phyloP scores from a whole-genome alignment of 2,113 vertebrate species.

The Oreotrochilus melanogaster region DNA sequence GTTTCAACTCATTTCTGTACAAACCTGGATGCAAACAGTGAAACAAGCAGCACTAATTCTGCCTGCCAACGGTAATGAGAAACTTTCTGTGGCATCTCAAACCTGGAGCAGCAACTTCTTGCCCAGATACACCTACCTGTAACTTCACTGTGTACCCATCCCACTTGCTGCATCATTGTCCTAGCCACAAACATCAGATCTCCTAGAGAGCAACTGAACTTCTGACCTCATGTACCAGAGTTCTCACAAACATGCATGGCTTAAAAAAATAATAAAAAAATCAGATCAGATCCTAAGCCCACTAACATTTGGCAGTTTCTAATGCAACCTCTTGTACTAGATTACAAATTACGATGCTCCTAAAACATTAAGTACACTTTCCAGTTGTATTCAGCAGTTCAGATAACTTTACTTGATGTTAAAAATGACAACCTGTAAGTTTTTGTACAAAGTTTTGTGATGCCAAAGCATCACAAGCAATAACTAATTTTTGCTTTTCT shows the following conservation, averaged over 20 bases:
- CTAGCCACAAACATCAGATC: accelerated
- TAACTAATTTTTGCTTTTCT: background rate
- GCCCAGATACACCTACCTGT: background rate
- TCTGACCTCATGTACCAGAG: accelerated
- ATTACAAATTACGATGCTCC: background rate
- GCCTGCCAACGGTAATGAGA: background rate
- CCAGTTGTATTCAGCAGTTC: background rate
- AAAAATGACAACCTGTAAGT: background rate
- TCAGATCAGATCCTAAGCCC: background rate
- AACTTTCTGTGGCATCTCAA: background rate
- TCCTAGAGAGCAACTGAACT: background rate
- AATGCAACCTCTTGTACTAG: background rate
- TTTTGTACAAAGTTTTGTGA: no score
- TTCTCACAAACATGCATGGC: accelerated
- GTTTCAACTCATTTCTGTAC: background rate
- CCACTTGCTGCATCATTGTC: no score
- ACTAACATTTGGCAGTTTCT: background rate
- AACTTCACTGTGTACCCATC: background rate
- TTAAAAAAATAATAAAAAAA: background rate
- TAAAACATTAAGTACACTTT: background rate
- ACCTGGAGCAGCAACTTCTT: background rate
- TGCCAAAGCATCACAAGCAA: background rate
- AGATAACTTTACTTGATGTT: background rate
- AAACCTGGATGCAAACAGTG: background rate
- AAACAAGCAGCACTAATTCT: background rate